phyloP scores from a whole-genome alignment of 2,888 invertebrate genomes.

The Drosophila yooni region DNA sequence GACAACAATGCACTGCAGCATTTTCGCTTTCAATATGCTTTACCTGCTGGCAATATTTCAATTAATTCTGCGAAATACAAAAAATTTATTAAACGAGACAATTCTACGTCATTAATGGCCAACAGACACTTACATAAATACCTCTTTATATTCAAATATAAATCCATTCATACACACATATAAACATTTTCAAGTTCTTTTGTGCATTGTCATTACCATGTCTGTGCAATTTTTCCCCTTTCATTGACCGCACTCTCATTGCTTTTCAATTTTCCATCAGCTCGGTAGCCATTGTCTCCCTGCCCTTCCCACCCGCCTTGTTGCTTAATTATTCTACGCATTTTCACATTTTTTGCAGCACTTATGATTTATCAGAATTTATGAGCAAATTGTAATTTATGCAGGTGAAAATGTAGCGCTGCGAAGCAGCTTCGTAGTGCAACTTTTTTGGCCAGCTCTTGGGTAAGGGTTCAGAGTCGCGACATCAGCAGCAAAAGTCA shows the following conservation, averaged over 20 bases:
- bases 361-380: constrained; percentile 70
- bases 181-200: background rate
- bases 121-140: constrained; percentile 10
- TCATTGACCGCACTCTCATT: constrained; percentile 57
- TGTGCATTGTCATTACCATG: constrained; percentile 39
- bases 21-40: constrained; percentile 73
- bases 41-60: constrained; percentile 62
- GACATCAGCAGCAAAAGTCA: constrained; percentile 42
- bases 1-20: constrained; percentile 66
- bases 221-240: constrained; percentile 61
- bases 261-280: constrained; percentile 49
- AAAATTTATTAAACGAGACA: constrained; percentile 38
- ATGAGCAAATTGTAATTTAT: constrained; percentile 65
- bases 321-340: constrained; percentile 66
- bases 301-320: background rate
- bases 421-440: constrained; percentile 11
- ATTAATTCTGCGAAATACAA: constrained; percentile 66
- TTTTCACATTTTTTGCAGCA: constrained; percentile 56
- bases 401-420: constrained; percentile 51
- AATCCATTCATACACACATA: constrained; percentile 1
- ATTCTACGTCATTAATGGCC: constrained; percentile 57
- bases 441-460: constrained; percentile 48
- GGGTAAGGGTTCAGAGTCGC: background rate
- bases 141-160: background rate
- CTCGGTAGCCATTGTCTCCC: constrained; percentile 15